These are phyloP conservation scores for Tridacna crocea DNA, from an alignment of 2,888 invertebrate species.

Conservation along the genomic window DNA sequence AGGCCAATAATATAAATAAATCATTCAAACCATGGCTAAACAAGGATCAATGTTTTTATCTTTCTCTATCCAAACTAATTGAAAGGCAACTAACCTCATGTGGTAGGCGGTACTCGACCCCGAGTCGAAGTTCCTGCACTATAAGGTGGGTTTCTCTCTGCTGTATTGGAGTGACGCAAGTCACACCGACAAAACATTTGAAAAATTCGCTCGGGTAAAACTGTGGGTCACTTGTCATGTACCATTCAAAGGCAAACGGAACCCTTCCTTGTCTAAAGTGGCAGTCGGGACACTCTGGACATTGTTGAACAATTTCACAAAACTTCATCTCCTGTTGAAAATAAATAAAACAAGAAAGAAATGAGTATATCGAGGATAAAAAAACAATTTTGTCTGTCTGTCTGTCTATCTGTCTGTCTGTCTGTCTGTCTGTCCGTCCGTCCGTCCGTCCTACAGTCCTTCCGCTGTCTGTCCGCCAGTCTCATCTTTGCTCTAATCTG, in stretches of 20 bases:
- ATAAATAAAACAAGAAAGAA: background rate
- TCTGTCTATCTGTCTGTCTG: no score
- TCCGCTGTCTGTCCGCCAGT: no score
- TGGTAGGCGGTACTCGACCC: background rate
- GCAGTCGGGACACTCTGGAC: background rate
- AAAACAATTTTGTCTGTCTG: no score
- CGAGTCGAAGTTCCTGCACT: background rate
- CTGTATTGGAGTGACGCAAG: background rate
- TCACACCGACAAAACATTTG: slow-evolving; percentile 1
- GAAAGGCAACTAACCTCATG: background rate
- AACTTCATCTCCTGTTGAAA: background rate
- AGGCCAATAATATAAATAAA: no score
- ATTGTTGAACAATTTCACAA: background rate
- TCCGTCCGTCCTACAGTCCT: no score
- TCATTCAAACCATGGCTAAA: no score
- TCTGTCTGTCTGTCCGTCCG: no score
- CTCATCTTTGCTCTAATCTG: no score
- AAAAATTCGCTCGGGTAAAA: background rate
- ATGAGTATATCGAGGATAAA: no score
- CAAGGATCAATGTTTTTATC: no score
- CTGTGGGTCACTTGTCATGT: background rate
- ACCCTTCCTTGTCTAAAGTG: background rate
- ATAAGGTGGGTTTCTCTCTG: background rate
- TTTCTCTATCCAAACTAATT: no score
- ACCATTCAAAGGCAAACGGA: slow-evolving; percentile 13